These are phyloP conservation scores for Microtus pennsylvanicus DNA, from an alignment of 2,113 vertebrate species.

Conservation along the genomic window DNA sequence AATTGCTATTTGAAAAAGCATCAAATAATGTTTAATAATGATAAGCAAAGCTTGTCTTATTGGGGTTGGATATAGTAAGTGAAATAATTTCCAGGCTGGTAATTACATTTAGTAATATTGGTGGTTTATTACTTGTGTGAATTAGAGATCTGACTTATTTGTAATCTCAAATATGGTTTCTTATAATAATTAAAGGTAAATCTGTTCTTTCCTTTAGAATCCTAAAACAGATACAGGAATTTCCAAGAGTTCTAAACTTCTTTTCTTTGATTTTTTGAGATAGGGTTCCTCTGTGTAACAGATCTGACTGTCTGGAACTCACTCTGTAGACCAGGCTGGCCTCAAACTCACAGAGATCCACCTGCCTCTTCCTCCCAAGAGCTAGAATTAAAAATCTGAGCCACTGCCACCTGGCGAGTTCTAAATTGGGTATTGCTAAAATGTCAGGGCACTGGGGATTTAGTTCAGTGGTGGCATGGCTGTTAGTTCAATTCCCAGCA, in stretches of 20 bases:
- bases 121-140: background rate
- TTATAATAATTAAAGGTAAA: constrained; percentile 51
- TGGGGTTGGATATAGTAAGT: background rate
- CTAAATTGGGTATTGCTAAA: background rate
- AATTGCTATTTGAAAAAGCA: background rate
- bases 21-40: background rate
- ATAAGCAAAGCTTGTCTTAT: background rate
- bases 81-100: constrained; percentile 21
- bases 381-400: background rate
- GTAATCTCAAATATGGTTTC: constrained; percentile 8
- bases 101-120: background rate
- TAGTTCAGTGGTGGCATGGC: background rate
- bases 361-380: background rate
- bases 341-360: background rate
- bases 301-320: background rate
- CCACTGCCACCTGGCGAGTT: background rate
- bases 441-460: background rate
- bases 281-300: background rate
- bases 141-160: constrained; percentile 32
- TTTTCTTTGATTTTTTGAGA: background rate
- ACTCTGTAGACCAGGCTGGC: background rate
- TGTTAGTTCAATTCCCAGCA: background rate
- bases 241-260: constrained; percentile 9
- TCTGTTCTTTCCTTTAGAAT: constrained; percentile 15
- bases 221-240: background rate